phyloP scores from a whole-genome alignment of 1,140 invertebrate genomes.

The Bathynomus jamesi region DNA sequence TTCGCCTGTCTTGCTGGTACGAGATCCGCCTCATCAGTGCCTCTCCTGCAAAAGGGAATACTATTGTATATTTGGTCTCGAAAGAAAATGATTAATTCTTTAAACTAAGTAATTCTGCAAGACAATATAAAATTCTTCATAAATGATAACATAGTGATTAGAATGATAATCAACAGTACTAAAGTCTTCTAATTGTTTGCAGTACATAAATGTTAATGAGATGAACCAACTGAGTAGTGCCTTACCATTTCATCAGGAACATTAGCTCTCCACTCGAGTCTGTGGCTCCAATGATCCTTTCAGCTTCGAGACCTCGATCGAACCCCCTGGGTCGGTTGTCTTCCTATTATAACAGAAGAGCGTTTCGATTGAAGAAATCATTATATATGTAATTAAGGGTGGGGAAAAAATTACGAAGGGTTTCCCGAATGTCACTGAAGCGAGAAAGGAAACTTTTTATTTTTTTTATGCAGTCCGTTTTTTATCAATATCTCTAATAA shows the following conservation, averaged over 20 bases:
- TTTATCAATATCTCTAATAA: too few species aligned
- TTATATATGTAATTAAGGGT: too few species aligned
- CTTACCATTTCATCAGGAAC: slow-evolving; percentile 93
- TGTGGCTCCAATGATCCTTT: slow-evolving; percentile 91
- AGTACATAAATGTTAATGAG: too few species aligned
- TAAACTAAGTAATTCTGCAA: background rate
- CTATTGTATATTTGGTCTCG: too few species aligned
- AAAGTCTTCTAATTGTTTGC: too few species aligned
- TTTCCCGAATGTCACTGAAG: too few species aligned
- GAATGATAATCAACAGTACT: background rate
- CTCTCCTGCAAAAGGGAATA: slow-evolving; percentile 55
- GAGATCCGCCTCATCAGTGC: slow-evolving; percentile 87
- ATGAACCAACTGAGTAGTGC: too few species aligned
- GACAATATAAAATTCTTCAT: background rate
- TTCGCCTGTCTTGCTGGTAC: slow-evolving; percentile 87
- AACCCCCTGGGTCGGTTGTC: slow-evolving; percentile 55
- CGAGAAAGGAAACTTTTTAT: too few species aligned
- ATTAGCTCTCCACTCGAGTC: slow-evolving; percentile 89
- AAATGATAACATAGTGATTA: background rate
- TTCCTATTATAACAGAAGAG: slow-evolving; percentile 36
- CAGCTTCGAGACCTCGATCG: slow-evolving; percentile 80
- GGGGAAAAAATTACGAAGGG: too few species aligned
- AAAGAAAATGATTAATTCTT: background rate
- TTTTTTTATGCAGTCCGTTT: too few species aligned
- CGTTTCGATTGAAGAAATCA: too few species aligned